These are phyloP conservation scores for Prochilodus magdalenae DNA, from an alignment of 2,113 vertebrate genomes.

Conservation along the genomic window DNA sequence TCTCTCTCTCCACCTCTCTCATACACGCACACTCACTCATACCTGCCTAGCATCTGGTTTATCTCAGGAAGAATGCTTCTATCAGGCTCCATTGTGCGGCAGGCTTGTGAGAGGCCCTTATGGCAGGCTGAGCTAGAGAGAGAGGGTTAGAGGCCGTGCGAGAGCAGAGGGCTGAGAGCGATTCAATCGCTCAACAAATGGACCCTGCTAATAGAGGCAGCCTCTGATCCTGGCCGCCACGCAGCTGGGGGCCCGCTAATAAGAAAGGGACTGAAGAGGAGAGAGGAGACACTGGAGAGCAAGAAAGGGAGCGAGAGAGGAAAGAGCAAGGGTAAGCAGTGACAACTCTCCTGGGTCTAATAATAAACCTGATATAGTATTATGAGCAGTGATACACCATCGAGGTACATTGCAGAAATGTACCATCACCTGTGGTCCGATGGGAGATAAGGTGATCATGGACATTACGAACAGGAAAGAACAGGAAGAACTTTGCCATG, in stretches of 20 bases:
- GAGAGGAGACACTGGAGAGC: conserved; percentile 37
- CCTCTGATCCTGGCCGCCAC: conserved; percentile 78
- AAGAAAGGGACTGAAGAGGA: conserved; percentile 74
- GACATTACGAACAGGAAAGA: no score
- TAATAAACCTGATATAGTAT: conserved; percentile 43
- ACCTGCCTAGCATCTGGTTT: conserved; percentile 57
- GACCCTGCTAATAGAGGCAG: conserved; percentile 78
- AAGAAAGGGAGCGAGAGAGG: conserved; percentile 38
- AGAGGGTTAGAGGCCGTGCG: conserved; percentile 52
- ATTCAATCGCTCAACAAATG: conserved; percentile 81
- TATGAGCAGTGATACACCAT: conserved; percentile 8
- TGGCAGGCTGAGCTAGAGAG: conserved; percentile 46
- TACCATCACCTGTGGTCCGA: neutral
- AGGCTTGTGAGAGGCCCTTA: conserved; percentile 61
- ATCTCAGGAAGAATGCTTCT: conserved; percentile 54
- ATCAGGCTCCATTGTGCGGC: conserved; percentile 59
- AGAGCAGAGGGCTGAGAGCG: conserved; percentile 68
- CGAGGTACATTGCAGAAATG: conserved; percentile 3
- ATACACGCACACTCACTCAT: conserved; percentile 15
- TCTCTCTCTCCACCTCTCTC: neutral
- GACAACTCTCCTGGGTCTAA: conserved; percentile 39
- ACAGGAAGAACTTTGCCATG: no score
- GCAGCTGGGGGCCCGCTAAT: conserved; percentile 80
- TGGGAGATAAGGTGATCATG: neutral
- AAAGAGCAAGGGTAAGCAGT: conserved; percentile 65